Evolutionary conservation across 1,140 invertebrate species (phyloP).

Genomic region (Choristoneura fumiferana): DNA sequence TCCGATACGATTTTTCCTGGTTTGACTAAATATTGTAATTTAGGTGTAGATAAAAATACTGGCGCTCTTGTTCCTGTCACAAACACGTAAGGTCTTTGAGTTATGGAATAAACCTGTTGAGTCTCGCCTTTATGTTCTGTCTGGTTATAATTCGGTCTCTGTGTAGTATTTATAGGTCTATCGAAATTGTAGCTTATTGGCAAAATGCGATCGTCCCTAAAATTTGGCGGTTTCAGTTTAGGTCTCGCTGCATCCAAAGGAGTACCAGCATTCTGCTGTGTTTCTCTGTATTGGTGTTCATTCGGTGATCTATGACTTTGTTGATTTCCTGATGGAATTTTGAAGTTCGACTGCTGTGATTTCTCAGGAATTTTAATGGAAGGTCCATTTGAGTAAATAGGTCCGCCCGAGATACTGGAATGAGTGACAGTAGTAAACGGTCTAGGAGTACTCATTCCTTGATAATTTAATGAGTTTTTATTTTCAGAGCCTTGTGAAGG

Average conservation of each 20-base stretch:
- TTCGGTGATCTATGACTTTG: constrained; percentile 21
- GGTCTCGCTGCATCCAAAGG: constrained; percentile 40
- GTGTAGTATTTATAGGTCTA: constrained; percentile 31
- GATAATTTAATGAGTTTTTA: constrained; percentile 46
- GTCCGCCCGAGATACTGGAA: constrained; percentile 23
- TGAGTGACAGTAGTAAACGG: constrained; percentile 59
- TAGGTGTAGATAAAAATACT: constrained; percentile 40
- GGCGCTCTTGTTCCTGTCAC: constrained; percentile 41
- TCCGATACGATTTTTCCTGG: constrained; percentile 37
- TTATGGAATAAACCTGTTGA: constrained; percentile 32
- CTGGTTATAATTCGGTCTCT: constrained; percentile 30
- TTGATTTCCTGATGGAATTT: constrained; percentile 28
- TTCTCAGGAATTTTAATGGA: constrained; percentile 30
- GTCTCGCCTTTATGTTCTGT: constrained; percentile 29
- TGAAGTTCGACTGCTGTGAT: constrained; percentile 36
- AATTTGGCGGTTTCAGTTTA: constrained; percentile 61
- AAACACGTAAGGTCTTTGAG: constrained; percentile 45
- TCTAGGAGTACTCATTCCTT: constrained; percentile 67
- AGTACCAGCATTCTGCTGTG: constrained; percentile 34
- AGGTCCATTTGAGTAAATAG: constrained; percentile 26
- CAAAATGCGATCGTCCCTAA: constrained; percentile 62
- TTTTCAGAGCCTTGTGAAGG: constrained; percentile 24
- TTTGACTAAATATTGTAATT: constrained; percentile 42
- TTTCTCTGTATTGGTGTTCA: constrained; percentile 27
- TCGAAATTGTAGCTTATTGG: constrained; percentile 60